Evolutionary conservation across 2,113 vertebrate genomes (phyloP), one percentile per base, ranked within the genome.

Genomic region (Tenebrosternarchus preto): DNA sequence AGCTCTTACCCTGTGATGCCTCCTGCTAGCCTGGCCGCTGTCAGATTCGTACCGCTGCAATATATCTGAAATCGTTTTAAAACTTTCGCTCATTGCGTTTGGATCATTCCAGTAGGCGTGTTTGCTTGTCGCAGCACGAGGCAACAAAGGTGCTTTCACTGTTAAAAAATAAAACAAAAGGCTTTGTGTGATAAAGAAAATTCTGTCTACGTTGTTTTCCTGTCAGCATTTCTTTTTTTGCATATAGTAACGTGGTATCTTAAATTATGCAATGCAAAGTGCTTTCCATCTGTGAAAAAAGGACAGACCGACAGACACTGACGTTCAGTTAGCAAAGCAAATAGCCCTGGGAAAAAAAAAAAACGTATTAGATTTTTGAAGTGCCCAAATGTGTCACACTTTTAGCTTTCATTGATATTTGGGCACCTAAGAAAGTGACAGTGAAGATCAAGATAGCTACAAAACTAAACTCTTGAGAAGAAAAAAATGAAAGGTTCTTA

Each of bases 1-100:
- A 91, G 50, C 92, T 91, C 81, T 90, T 89, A 89, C 90, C 90
- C 91, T 90, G 80, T 64, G 84, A 82, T 85, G 88, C 87, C 88
- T 92, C 89, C 90, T 91, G 85, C 81, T 89, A 85, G 82, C 91
- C 90, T 93, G 87, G 89, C 85, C 75, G 60, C 67, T 81, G 78
- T 43, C 80, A 79, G 43, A 12, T 63, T 80, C 22, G 46, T 77
- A 83, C 17, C 67, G 39, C 76, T 25, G 85, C 86, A 82, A 92
- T 90, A 92, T 89, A 90, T 69, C 68, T 56, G 67, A 84, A 73
- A 83, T 61, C 59, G 27, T 83, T 79, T 81, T 71, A 71, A 63
- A 27, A 33, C 60, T 59, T 74, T 61, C 57, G 77, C 82, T 82
- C 20, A 77, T 15, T 27, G 46, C 75, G 77, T 85, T 76, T 88